These are phyloP conservation scores for Acanthosepion pharaonis DNA, from an alignment of 2,888 invertebrate genomes.

Conservation along the genomic window DNA sequence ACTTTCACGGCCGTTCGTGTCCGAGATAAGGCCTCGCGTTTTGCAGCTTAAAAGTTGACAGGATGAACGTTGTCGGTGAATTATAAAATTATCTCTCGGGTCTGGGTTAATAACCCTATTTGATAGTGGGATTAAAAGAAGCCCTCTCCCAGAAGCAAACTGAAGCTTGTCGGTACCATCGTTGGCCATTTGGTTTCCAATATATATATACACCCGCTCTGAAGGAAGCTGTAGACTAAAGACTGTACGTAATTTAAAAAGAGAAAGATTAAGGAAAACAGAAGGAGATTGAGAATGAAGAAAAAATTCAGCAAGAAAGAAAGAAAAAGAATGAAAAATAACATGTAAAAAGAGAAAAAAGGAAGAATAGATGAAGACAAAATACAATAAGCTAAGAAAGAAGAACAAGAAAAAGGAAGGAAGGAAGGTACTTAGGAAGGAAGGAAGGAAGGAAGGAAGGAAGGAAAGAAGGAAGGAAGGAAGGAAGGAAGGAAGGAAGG, in stretches of 20 bases:
- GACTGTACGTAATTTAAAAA: background rate
- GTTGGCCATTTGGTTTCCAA: background rate
- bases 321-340: background rate
- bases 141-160: background rate
- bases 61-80: constrained; percentile 33
- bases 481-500: no score
- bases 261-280: background rate
- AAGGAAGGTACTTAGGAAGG: no score
- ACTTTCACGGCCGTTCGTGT: constrained; percentile 33
- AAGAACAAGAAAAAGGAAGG: no score
- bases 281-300: background rate
- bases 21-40: background rate
- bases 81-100: constrained; percentile 33
- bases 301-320: background rate
- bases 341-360: no score
- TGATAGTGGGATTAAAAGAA: constrained; percentile 18
- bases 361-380: no score
- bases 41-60: constrained; percentile 33
- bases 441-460: no score
- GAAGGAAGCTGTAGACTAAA: background rate
- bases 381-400: no score
- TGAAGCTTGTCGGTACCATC: background rate
- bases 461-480: no score
- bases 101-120: constrained; percentile 33
- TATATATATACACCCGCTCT: background rate